Evolutionary conservation across 2,888 invertebrate genomes (phyloP), one percentile per base, ranked within the genome.

Genomic region (Ligdia adustata): DNA sequence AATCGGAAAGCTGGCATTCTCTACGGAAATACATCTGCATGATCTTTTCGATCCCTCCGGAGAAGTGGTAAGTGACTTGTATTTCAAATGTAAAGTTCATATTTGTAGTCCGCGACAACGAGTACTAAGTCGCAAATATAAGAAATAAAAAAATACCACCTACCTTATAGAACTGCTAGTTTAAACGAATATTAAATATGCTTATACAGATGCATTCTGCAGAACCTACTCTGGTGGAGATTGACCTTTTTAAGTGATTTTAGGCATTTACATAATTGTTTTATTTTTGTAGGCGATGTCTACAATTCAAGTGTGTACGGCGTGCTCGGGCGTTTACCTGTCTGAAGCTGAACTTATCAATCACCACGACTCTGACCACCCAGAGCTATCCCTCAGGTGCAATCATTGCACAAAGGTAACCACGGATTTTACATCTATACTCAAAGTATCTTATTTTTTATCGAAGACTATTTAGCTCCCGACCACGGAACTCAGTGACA

Each of bases 381-480:
- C 91, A 1, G 87, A 91, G 52, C 70, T 90, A 4, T 91, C 90
- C 0, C 70, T 84, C 20, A 81, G 90, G 18, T 93, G 93, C 57
- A 82, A 82, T 16, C 75, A 85, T 12, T 93, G 93, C 62, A 74
- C 81, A 12, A 91, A 91, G 77, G 90, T 90, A 53, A 11, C 32
- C 31, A 7, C 5, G n/a, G n/a, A 12, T 7, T 35, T 1, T 13
- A 39, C 7, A 4, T 6, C 5, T 16, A 2, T 38, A 14, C 5
- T 14, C 7, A 14, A 14, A n/a, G n/a, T n/a, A n/a, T n/a, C n/a
- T n/a, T n/a, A n/a, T n/a, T n/a, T n/a, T n/a, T n/a, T n/a, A n/a
- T n/a, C n/a, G n/a, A n/a, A n/a, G n/a, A n/a, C n/a, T n/a, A n/a
- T n/a, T n/a, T n/a, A n/a, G n/a, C n/a, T n/a, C n/a, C n/a, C n/a